A percentile compares a stretch with the other conserved stretches of the same genome.
Conservation (phyloP, 2,888 invertebrate genomes). For the Autographa gamma region DNA sequence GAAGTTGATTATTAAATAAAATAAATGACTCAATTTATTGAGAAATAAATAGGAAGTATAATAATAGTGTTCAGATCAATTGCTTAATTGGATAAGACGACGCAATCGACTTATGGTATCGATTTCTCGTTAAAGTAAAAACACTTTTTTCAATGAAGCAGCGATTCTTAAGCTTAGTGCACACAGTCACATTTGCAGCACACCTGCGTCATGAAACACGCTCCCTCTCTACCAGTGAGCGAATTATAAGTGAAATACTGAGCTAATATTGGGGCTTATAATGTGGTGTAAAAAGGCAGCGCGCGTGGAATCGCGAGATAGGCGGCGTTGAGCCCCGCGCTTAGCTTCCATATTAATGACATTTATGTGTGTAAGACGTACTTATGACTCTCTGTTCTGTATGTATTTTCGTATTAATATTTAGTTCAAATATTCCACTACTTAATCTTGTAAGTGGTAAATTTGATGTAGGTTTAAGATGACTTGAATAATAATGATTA, state of each 20-base stretch:
- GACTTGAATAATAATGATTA: background rate
- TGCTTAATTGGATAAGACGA: conserved; percentile 25
- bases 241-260: conserved; percentile 78
- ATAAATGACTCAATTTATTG: conserved; percentile 67
- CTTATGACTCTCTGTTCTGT: conserved; percentile 54
- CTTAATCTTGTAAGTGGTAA: conserved; percentile 1
- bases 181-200: conserved; percentile 58
- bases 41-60: conserved; percentile 53
- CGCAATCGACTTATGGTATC: background rate
- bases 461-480: background rate
- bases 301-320: conserved; percentile 76
- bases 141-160: conserved; percentile 30
- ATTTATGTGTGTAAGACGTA: conserved; percentile 62
- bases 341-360: conserved; percentile 72
- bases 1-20: conserved; percentile 64
- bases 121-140: conserved; percentile 11
- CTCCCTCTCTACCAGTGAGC: conserved; percentile 66
- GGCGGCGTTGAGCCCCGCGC: conserved; percentile 65
- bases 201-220: conserved; percentile 61
- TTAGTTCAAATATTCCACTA: conserved; percentile 5
- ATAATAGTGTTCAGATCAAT: conserved; percentile 31
- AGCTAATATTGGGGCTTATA: conserved; percentile 75
- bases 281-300: conserved; percentile 78
- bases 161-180: conserved; percentile 48
- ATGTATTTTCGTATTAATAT: conserved; percentile 22